These are phyloP conservation scores for Drosophila monieri DNA, from an alignment of 2,888 invertebrate species.

Conservation along the genomic window DNA sequence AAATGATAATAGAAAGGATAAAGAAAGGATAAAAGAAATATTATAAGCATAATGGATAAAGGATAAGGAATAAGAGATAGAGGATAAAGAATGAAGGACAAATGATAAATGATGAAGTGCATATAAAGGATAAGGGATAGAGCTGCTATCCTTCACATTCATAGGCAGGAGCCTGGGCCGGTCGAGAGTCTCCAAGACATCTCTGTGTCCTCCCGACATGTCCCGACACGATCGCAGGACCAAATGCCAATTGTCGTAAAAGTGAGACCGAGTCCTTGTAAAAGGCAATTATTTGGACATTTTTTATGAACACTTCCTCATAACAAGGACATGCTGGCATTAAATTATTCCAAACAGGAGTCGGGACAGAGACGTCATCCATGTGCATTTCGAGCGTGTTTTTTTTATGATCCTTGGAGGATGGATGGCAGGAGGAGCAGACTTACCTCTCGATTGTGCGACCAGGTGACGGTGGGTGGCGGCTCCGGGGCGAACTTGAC, in stretches of 20 bases:
- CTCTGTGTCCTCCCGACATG: too few species aligned
- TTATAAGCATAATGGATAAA: too few species aligned
- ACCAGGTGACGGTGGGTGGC: constrained; percentile 92
- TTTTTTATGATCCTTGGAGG: background rate
- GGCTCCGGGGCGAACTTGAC: constrained; percentile 93
- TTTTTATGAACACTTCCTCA: background rate
- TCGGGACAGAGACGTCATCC: background rate
- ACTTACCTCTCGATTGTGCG: constrained; percentile 88
- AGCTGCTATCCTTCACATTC: too few species aligned
- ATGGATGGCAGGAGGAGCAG: background rate
- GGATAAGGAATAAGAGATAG: too few species aligned
- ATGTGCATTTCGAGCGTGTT: constrained; percentile 32
- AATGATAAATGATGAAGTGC: too few species aligned
- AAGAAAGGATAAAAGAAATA: too few species aligned
- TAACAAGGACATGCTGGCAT: background rate
- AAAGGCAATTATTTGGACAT: constrained; percentile 55
- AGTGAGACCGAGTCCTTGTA: constrained; percentile 59
- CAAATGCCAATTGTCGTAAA: constrained; percentile 30
- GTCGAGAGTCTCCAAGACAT: background rate
- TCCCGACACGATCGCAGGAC: background rate
- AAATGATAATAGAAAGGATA: too few species aligned
- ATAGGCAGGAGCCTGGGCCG: background rate
- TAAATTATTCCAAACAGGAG: background rate
- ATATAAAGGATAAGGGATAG: too few species aligned
- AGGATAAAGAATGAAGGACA: too few species aligned